Percentiles rank a stretch among this genome's conserved stretches.
These are phyloP conservation scores for Neoascia interrupta DNA, from an alignment of 2,888 invertebrate species.

Conservation along the genomic window DNA sequence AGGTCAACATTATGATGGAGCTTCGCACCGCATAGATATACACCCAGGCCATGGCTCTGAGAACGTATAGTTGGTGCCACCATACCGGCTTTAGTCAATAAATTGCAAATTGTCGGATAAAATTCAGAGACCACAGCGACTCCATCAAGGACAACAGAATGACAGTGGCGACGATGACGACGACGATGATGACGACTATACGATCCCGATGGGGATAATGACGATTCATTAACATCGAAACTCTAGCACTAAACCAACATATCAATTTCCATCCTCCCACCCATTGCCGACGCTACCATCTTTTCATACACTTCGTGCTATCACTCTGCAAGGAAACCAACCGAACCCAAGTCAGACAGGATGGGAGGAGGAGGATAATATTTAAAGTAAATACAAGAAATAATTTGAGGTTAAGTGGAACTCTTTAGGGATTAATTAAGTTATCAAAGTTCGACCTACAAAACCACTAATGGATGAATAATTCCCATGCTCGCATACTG, in stretches of 20 bases:
- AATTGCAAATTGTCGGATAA: conserved; percentile 23
- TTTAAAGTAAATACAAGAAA: conserved; percentile 62
- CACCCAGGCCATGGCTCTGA: not conserved
- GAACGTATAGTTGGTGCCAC: not conserved
- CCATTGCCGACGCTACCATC: conserved; percentile 14
- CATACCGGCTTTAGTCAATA: conserved; percentile 28
- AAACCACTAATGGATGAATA: conserved; percentile 63
- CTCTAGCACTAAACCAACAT: conserved; percentile 32
- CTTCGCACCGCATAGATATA: too few relatives aligned
- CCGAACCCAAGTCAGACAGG: not conserved
- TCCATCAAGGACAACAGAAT: conserved; percentile 26
- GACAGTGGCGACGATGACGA: conserved; percentile 3
- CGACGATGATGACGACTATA: not conserved
- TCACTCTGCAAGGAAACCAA: conserved; percentile 20
- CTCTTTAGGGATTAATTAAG: conserved; percentile 64
- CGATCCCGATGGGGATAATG: not conserved
- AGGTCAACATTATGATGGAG: conserved; percentile 39
- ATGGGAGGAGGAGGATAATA: conserved; percentile 18
- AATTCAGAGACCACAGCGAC: conserved; percentile 26
- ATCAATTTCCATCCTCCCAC: conserved; percentile 8
- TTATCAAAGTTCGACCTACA: conserved; percentile 61
- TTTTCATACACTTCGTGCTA: conserved; percentile 9
- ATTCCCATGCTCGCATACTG: conserved; percentile 36
- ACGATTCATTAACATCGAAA: conserved; percentile 8
- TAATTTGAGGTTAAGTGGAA: conserved; percentile 63